A percentile compares a stretch with the other conserved stretches of the same genome.
These are phyloP conservation scores for Ptychadena robeensis DNA, from an alignment of 2,797 vertebrate genomes.

Conservation along the genomic window DNA sequence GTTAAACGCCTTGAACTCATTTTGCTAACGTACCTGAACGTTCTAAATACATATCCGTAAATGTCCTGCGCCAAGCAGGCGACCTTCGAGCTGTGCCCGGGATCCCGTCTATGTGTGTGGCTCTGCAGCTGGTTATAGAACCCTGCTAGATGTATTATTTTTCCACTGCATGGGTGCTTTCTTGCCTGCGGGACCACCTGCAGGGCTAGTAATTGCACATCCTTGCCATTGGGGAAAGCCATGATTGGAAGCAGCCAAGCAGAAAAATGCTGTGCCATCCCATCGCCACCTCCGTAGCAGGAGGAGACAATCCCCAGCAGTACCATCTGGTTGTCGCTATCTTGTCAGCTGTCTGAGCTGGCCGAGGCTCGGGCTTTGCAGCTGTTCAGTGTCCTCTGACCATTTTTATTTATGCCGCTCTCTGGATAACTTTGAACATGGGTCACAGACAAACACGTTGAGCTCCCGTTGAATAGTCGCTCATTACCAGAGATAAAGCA, in stretches of 20 bases:
- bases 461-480: constrained; percentile 80
- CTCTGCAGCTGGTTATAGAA: constrained; percentile 94
- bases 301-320: constrained; percentile 86
- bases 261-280: constrained; percentile 98
- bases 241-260: constrained; percentile 94
- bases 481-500: constrained; percentile 78
- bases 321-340: constrained; percentile 94
- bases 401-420: constrained; percentile 69
- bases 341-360: constrained; percentile 92
- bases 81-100: constrained; percentile 77
- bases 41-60: constrained; percentile 22
- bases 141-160: constrained; percentile 90
- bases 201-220: constrained; percentile 94
- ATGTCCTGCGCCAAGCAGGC: constrained; percentile 70
- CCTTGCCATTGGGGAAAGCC: constrained; percentile 88
- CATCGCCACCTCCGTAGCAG: constrained; percentile 90
- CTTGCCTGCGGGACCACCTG: constrained; percentile 90
- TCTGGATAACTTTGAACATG: constrained; percentile 76
- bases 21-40: constrained; percentile 11
- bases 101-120: constrained; percentile 82
- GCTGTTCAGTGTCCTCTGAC: constrained; percentile 90
- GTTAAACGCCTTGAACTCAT: neutral
- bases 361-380: constrained; percentile 84
- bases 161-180: constrained; percentile 87
- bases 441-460: constrained; percentile 80